phyloP scores from a whole-genome alignment of 2,113 vertebrate species.

The Gallinago undulata region DNA sequence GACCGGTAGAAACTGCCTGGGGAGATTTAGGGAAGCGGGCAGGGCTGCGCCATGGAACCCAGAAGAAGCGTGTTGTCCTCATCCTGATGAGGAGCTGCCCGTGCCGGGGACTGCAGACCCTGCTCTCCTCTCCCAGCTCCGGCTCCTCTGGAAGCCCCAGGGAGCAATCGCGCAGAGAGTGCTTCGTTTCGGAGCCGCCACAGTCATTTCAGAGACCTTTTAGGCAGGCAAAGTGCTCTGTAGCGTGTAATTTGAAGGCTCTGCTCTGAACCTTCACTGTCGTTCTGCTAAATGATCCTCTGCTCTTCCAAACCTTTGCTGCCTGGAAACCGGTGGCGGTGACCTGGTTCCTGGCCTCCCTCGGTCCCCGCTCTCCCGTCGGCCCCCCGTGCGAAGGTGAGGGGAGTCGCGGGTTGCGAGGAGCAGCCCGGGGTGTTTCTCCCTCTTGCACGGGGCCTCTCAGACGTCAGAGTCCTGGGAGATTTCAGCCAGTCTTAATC shows the following conservation, averaged over 20 bases:
- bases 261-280: slow-evolving; percentile 56
- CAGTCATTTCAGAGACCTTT: slow-evolving; percentile 64
- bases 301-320: slow-evolving; percentile 59
- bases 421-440: slow-evolving; percentile 20
- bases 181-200: slow-evolving; percentile 60
- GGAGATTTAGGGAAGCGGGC: slow-evolving; percentile 31
- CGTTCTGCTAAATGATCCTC: slow-evolving; percentile 62
- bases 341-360: slow-evolving; percentile 53
- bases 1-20: not conserved
- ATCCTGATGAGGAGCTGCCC: not conserved
- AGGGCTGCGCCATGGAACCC: not conserved
- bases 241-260: slow-evolving; percentile 67
- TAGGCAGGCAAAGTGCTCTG: slow-evolving; percentile 66
- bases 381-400: not conserved
- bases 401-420: not conserved
- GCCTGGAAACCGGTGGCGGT: slow-evolving; percentile 50
- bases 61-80: not conserved
- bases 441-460: slow-evolving; percentile 9
- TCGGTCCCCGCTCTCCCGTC: not conserved
- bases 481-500: slow-evolving; percentile 62
- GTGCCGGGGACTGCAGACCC: slow-evolving; percentile 39
- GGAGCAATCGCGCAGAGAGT: slow-evolving; percentile 63
- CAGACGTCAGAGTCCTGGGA: slow-evolving; percentile 40
- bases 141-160: slow-evolving; percentile 64
- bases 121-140: slow-evolving; percentile 29